Percentiles rank a stretch among this genome's conserved stretches.
Conservation (phyloP, 2,888 invertebrate species). For the Chelonus formosanus region DNA sequence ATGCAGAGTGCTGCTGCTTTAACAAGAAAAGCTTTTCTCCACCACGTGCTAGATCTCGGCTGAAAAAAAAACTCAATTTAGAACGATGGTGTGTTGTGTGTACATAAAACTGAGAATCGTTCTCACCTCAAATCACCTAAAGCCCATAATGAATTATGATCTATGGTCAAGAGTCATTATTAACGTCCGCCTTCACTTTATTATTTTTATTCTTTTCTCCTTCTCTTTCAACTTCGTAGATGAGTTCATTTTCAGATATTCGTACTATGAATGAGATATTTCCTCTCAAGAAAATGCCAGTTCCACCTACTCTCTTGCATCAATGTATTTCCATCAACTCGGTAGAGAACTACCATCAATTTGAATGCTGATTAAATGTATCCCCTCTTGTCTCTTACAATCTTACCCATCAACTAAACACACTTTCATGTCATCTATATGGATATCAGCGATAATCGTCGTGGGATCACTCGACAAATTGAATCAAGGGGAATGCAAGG, state of each 20-base stretch:
- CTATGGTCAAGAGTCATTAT: constrained; percentile 28
- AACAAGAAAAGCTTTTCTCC: constrained; percentile 47
- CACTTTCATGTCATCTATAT: constrained; percentile 52
- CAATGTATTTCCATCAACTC: constrained; percentile 25
- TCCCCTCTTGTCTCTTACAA: constrained; percentile 22
- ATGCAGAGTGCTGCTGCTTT: constrained; percentile 36
- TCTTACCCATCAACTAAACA: constrained; percentile 36
- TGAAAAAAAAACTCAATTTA: constrained; percentile 6
- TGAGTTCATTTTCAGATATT: constrained; percentile 3
- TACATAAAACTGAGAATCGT: constrained; percentile 25
- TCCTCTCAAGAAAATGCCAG: background rate
- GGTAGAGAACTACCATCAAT: constrained; percentile 47
- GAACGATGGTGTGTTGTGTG: constrained; percentile 17
- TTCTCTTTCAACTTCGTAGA: constrained; percentile 5
- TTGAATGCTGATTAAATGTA: constrained; percentile 50
- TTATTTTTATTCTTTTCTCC: constrained; percentile 15
- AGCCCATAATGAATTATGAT: constrained; percentile 31
- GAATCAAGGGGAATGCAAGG: constrained; percentile 54
- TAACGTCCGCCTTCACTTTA: constrained; percentile 17
- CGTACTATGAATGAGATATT: constrained; percentile 15
- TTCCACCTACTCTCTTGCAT: constrained; percentile 11
- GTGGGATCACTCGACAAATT: constrained; percentile 47
- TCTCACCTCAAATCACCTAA: constrained; percentile 26
- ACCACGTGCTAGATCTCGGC: constrained; percentile 9
- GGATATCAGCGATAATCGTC: constrained; percentile 44